Base-by-base conservation (phyloP, 2,888 invertebrate genomes). In the Tribolium freemani region DNA sequence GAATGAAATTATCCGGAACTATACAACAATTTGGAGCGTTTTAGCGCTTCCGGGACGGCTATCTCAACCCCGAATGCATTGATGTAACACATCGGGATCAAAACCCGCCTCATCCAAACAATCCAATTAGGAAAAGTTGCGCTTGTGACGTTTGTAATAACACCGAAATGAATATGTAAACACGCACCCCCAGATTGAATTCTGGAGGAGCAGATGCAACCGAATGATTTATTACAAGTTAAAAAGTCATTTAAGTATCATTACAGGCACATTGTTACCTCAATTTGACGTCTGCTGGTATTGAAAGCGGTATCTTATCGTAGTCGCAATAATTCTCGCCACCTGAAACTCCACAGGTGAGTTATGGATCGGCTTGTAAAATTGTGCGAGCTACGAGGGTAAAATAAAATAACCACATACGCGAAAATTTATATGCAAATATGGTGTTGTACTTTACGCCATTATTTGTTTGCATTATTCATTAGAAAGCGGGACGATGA, bases 271-370 rank as follows among this genome's bases (percentile, higher is more conserved):
- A 56, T 71, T 71, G 71, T 71, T 71, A 57, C 64, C 48, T 63
- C 71, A 71, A 67, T 71, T 71, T 71, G 67, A 71, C 67, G 71
- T 58, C 58, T 71, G 58, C 60, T 45, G 71, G 71, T 56, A 73
- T 73, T 67, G 73, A 73, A 71, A 70, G 63, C 67, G 70, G 64
- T 73, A 73, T 67, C 70, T 73, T 70, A 73, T 73, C 70, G 67
- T 58, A 51, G 26, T 51, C 51, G 69, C 75, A 69, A 77, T 78
- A 76, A 76, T 77, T 78, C 75, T 77, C 69, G 61, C 50, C 70
- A 71, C 76, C 64, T 71, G 69, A 69, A 76, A 74, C 76, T 76
- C 78, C 70, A 78, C 78, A 78, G 78, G 78, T 78, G 77, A 78
- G 69, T 77, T 75, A 75, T 71, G 63, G 75, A 70, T 46, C 48